Conservation (phyloP, 1,140 invertebrate species). For the Phortica variegata region DNA sequence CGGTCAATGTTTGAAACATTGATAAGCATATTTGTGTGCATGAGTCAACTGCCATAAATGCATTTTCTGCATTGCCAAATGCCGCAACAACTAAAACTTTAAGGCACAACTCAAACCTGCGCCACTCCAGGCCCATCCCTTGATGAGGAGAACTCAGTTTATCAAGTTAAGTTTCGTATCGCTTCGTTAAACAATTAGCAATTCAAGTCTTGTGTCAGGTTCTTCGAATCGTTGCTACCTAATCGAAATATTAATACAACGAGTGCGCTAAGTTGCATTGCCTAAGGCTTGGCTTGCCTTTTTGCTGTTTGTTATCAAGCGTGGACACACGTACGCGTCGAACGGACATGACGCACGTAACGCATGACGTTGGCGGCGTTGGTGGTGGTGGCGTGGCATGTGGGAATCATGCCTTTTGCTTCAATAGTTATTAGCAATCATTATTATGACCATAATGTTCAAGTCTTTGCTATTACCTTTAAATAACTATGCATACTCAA, state of each 20-base stretch:
- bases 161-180: no score
- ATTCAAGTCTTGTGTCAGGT: conserved; percentile 48
- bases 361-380: neutral
- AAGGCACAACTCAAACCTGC: no score
- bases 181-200: no score
- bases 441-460: conserved; percentile 17
- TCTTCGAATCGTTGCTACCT: conserved; percentile 50
- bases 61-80: no score
- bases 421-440: conserved; percentile 18
- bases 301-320: conserved; percentile 15
- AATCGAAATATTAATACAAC: conserved; percentile 55
- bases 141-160: no score
- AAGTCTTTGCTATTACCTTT: neutral
- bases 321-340: conserved; percentile 8
- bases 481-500: neutral
- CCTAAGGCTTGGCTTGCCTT: conserved; percentile 20
- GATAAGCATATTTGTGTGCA: no score
- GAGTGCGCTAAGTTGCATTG: conserved; percentile 11
- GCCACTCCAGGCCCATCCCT: no score
- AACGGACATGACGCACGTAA: neutral
- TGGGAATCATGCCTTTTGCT: conserved; percentile 47
- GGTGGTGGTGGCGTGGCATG: conserved; percentile 21
- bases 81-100: no score
- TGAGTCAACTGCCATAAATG: no score
- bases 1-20: no score